These are phyloP conservation scores for Acanthochromis polyacanthus DNA, from an alignment of 2,113 vertebrate species.

Conservation along the genomic window DNA sequence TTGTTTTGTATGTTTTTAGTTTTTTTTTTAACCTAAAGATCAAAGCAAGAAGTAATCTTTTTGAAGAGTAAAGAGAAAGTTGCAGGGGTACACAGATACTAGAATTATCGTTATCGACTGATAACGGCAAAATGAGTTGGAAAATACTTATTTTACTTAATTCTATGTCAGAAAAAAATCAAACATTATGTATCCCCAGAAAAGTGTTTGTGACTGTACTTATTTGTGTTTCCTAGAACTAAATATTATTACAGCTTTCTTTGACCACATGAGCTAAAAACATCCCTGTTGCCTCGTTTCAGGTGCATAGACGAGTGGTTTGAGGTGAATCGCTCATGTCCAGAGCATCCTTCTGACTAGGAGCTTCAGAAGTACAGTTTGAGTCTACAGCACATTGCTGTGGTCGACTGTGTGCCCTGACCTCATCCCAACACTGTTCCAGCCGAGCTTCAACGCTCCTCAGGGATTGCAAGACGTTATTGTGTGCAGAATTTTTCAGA, in stretches of 20 bases:
- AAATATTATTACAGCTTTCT: background rate
- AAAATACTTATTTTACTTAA: too few species aligned
- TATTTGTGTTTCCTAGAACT: background rate
- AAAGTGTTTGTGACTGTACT: background rate
- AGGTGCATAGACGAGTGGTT: conserved; percentile 99
- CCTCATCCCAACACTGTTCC: conserved; percentile 65
- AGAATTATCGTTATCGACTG: too few species aligned
- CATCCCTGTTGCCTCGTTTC: conserved; percentile 27
- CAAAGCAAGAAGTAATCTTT: too few species aligned
- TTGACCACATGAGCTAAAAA: background rate
- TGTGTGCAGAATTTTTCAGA: conserved; percentile 41
- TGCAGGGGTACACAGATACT: too few species aligned
- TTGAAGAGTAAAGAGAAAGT: too few species aligned
- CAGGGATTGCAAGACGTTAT: conserved; percentile 71
- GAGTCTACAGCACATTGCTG: conserved; percentile 26
- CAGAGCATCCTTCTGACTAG: conserved; percentile 96
- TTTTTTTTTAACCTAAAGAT: too few species aligned
- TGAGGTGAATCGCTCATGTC: conserved; percentile 97
- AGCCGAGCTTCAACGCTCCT: conserved; percentile 60
- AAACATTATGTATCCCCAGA: too few species aligned
- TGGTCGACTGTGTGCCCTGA: conserved; percentile 27
- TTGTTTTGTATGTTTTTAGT: too few species aligned
- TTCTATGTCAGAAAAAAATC: too few species aligned
- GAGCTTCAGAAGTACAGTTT: conserved; percentile 34
- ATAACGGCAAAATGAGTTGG: too few species aligned